These are phyloP conservation scores for Alloplasta piceator DNA, from an alignment of 2,888 invertebrate genomes.

Conservation along the genomic window DNA sequence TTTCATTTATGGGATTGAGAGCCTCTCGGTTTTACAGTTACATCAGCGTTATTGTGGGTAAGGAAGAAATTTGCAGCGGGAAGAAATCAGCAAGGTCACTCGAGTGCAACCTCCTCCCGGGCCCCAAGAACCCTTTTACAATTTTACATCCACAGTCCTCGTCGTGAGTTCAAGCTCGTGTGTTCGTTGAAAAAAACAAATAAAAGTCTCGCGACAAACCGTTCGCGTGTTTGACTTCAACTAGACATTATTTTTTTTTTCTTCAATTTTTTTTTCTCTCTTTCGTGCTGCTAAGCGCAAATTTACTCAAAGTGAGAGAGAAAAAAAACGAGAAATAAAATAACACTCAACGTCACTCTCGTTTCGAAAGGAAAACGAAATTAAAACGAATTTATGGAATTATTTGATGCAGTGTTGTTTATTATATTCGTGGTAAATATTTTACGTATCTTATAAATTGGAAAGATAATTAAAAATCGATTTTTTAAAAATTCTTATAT, in stretches of 20 bases:
- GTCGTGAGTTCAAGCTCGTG: conserved; percentile 63
- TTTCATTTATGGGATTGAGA: conserved; percentile 72
- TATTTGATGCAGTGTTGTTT: conserved; percentile 20
- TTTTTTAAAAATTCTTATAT: background rate
- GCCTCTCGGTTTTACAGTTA: conserved; percentile 81
- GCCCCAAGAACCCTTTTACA: conserved; percentile 47
- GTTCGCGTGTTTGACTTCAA: conserved; percentile 24
- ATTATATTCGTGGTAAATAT: conserved; percentile 36
- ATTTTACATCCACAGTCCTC: conserved; percentile 64
- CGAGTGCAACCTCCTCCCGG: conserved; percentile 77
- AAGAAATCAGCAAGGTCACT: conserved; percentile 81
- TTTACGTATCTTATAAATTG: background rate
- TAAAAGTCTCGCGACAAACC: conserved; percentile 1
- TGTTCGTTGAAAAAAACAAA: conserved; percentile 53
- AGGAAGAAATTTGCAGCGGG: conserved; percentile 76
- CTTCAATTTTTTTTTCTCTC: conserved; percentile 3
- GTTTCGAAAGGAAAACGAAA: conserved; percentile 23
- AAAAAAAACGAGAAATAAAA: background rate
- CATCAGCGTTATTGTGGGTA: conserved; percentile 79
- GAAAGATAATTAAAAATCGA: background rate
- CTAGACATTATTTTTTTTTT: conserved; percentile 8
- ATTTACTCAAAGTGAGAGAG: too few species aligned
- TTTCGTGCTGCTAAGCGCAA: background rate
- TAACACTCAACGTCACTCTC: conserved; percentile 8
- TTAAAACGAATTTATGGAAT: conserved; percentile 23